These are phyloP conservation scores for Chrysocyon brachyurus DNA, from an alignment of 2,797 vertebrate species.

Conservation along the genomic window DNA sequence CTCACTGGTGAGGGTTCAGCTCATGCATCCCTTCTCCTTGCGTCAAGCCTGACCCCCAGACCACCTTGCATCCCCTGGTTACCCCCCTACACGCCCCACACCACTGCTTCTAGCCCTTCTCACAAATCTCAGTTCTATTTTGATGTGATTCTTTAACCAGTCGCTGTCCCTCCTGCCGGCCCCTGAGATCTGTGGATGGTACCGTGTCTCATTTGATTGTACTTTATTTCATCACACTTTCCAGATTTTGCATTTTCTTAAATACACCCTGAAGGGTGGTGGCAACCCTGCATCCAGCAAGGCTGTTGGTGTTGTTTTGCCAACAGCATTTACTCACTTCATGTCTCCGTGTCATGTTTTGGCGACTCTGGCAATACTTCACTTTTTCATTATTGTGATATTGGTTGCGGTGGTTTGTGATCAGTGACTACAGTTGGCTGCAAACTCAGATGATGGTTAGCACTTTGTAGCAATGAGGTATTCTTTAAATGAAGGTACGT, in stretches of 20 bases:
- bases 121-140: fast-evolving
- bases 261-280: background rate
- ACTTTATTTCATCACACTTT: background rate
- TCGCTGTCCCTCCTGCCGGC: background rate
- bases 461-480: background rate
- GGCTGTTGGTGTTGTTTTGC: background rate
- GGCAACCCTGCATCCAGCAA: background rate
- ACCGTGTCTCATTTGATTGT: fast-evolving
- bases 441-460: background rate
- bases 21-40: background rate
- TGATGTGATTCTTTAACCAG: fast-evolving
- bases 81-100: fast-evolving
- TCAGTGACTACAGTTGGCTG: background rate
- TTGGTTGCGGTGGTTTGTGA: background rate
- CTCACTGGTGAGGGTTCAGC: too few species aligned
- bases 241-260: background rate
- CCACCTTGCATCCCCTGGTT: fast-evolving
- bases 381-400: background rate
- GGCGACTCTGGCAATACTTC: background rate
- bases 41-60: too few species aligned
- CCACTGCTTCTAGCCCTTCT: background rate
- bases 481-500: background rate
- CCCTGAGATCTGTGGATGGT: fast-evolving
- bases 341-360: background rate
- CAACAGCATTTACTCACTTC: background rate